phyloP scores from a whole-genome alignment of 2,113 vertebrate genomes.

The Muscicapa adusta region DNA sequence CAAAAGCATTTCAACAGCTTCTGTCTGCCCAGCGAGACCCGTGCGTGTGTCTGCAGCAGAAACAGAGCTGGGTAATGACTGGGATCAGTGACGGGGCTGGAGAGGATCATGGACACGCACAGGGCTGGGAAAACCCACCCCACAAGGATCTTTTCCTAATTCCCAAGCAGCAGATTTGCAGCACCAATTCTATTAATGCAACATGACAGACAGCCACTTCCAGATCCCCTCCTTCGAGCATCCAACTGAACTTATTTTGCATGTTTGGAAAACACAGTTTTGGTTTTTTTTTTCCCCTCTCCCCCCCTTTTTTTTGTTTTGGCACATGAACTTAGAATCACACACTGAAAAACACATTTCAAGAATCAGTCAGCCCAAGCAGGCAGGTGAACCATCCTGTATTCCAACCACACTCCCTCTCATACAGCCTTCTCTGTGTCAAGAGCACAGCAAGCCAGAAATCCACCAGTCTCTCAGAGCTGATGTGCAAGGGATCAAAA shows the following conservation, averaged over 20 bases:
- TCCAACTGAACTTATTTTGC: conserved; percentile 1
- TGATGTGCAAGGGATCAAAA: not conserved
- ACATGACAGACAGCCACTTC: not conserved
- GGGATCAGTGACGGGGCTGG: not conserved
- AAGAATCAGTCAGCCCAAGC: not conserved
- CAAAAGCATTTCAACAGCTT: conserved; percentile 65
- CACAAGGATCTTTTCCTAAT: accelerated
- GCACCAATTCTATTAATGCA: not conserved
- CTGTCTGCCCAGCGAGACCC: conserved; percentile 46
- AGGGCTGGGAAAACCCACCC: accelerated
- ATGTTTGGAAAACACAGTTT: not conserved
- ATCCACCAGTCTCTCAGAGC: accelerated
- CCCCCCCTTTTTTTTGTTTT: not conserved
- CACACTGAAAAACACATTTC: not conserved
- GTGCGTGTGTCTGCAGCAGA: conserved; percentile 1
- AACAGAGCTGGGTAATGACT: conserved; percentile 22
- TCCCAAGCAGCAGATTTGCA: not conserved
- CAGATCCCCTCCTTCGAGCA: not conserved
- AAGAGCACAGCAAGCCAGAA: not conserved
- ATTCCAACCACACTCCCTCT: accelerated
- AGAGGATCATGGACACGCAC: not conserved
- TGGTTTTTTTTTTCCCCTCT: not conserved
- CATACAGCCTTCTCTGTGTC: accelerated
- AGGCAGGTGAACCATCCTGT: not conserved
- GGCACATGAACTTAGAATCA: not conserved